phyloP scores from a whole-genome alignment of 1,140 invertebrate species.

The Eurosta solidaginis region DNA sequence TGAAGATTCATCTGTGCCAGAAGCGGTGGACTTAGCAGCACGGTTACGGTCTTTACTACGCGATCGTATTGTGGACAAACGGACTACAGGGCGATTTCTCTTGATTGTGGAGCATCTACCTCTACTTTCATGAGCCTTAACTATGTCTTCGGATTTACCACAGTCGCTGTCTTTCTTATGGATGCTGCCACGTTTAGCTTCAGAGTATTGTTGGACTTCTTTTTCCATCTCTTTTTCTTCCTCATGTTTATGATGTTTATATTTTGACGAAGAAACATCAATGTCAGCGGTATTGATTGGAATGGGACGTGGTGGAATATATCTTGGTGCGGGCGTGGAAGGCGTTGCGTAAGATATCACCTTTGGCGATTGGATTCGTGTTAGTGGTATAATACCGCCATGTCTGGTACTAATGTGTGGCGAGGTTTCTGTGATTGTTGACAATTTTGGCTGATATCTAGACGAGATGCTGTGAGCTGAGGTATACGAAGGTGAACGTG shows the following conservation, averaged over 20 bases:
- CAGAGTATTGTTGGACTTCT: neutral
- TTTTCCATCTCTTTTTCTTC: constrained; percentile 38
- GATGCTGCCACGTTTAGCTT: neutral
- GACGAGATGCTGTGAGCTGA: constrained; percentile 50
- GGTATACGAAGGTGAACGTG: constrained; percentile 39
- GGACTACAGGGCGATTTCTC: constrained; percentile 71
- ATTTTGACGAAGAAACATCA: constrained; percentile 71
- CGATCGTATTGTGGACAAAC: constrained; percentile 68
- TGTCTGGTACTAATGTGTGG: constrained; percentile 46
- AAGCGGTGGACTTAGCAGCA: constrained; percentile 20
- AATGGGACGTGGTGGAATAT: constrained; percentile 65
- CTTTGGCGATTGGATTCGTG: constrained; percentile 61
- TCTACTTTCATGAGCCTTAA: neutral
- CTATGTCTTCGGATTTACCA: neutral
- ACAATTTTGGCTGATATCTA: constrained; percentile 73
- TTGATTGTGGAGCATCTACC: constrained; percentile 66
- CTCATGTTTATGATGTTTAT: constrained; percentile 61
- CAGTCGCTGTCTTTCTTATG: neutral
- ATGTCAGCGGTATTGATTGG: constrained; percentile 81
- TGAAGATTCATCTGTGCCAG: constrained; percentile 32
- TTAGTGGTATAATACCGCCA: constrained; percentile 52
- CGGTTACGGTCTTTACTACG: constrained; percentile 61
- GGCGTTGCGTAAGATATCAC: constrained; percentile 42
- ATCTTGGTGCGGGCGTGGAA: constrained; percentile 49
- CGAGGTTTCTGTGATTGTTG: constrained; percentile 72